Evolutionary conservation across 2,888 invertebrate species (phyloP).

Genomic region (Megalurothrips usitatus): DNA sequence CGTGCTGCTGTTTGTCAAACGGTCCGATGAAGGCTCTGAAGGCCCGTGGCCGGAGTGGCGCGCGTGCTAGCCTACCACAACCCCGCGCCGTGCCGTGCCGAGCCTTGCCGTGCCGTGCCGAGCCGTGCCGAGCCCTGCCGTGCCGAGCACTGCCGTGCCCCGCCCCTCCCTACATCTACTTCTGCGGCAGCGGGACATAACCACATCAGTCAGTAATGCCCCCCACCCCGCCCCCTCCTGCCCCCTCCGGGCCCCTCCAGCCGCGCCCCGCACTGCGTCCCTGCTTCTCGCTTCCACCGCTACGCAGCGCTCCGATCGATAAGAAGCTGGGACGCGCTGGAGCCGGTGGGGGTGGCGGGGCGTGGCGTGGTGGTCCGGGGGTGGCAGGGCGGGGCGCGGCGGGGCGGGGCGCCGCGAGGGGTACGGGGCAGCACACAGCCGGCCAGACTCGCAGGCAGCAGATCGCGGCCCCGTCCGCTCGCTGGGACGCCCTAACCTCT

Average conservation of each 20-base stretch:
- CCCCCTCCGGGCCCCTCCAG: not conserved
- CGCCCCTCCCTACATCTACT: not conserved
- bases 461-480: not conserved
- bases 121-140: not conserved
- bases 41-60: no score
- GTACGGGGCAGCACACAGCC: not conserved
- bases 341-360: constrained; percentile 6
- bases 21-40: no score
- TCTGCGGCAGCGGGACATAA: constrained; percentile 16
- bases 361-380: not conserved
- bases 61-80: constrained; percentile 18
- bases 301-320: constrained; percentile 9
- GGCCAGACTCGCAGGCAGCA: constrained; percentile 9
- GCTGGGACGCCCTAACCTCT: constrained; percentile 12
- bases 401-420: not conserved
- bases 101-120: not conserved
- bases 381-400: not conserved
- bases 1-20: no score
- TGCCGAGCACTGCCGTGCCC: not conserved
- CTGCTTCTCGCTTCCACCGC: constrained; percentile 10
- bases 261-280: constrained; percentile 6
- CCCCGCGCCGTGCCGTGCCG: not conserved
- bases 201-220: constrained; percentile 22
- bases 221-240: not conserved
- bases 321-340: constrained; percentile 12